Percentiles rank a stretch among this genome's conserved stretches.
Conservation (phyloP, 2,888 invertebrate genomes). For the Lithodes maja region DNA sequence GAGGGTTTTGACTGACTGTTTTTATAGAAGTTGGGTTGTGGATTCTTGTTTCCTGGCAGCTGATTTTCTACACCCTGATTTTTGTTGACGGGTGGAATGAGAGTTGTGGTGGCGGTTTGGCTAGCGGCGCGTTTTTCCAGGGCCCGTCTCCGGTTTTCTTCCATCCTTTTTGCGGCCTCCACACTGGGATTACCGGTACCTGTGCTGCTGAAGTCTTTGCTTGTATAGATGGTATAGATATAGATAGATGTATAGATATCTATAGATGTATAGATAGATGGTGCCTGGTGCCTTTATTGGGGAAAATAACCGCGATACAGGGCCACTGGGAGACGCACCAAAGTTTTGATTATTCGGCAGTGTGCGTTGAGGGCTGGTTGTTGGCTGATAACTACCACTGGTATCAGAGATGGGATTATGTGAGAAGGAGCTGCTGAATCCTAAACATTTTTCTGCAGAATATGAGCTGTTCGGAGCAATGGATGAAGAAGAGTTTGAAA, state of each 20-base stretch:
- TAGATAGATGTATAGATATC: not conserved
- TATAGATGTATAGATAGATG: not conserved
- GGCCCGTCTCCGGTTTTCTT: conserved; percentile 23
- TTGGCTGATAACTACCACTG: too few species aligned
- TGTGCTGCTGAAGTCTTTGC: not conserved
- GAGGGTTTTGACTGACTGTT: not conserved
- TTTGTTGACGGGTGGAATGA: not conserved
- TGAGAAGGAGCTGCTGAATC: too few species aligned
- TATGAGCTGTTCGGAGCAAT: too few species aligned
- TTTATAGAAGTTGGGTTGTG: not conserved
- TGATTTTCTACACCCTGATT: not conserved
- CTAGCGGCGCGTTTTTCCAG: conserved; percentile 11
- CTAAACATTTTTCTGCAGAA: too few species aligned
- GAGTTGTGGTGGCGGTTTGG: not conserved
- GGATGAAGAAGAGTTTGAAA: too few species aligned
- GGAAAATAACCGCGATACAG: too few species aligned
- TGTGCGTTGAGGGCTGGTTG: too few species aligned
- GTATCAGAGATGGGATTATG: too few species aligned
- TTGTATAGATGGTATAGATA: not conserved
- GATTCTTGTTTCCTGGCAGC: not conserved
- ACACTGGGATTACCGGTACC: not conserved
- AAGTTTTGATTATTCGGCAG: too few species aligned
- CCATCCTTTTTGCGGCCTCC: conserved; percentile 17
- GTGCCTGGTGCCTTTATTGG: not conserved
- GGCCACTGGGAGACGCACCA: too few species aligned